phyloP scores from a whole-genome alignment of 2,797 vertebrate species.

The Crotalus adamanteus region DNA sequence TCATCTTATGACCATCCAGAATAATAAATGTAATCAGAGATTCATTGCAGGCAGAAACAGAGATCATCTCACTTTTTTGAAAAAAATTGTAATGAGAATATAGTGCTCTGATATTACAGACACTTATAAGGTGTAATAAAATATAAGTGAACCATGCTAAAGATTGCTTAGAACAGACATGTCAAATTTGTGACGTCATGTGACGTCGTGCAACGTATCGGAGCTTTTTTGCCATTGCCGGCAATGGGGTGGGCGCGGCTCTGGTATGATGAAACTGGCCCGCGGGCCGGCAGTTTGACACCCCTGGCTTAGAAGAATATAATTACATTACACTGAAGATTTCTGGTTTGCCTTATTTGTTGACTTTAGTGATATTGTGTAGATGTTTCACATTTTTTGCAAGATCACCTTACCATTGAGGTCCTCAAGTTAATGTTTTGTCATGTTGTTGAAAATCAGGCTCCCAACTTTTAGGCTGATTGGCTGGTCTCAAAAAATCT shows the following conservation, averaged over 20 bases:
- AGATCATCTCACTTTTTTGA: neutral
- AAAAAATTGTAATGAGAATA: neutral
- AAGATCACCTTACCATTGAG: neutral
- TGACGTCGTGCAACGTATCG: no score
- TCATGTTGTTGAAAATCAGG: neutral
- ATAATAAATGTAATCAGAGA: neutral
- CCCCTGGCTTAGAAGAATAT: neutral
- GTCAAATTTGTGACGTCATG: no score
- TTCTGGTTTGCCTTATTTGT: neutral
- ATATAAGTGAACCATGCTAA: neutral
- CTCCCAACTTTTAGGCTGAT: conserved; percentile 19
- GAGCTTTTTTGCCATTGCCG: no score
- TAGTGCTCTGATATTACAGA: neutral
- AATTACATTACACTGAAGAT: neutral
- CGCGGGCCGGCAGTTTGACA: no score
- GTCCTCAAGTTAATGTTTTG: neutral
- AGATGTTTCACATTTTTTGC: neutral
- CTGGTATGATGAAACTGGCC: no score
- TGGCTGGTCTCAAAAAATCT: neutral
- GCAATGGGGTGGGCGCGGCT: no score
- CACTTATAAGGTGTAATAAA: neutral
- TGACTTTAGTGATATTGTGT: neutral
- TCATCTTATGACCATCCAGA: neutral
- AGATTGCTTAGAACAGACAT: neutral
- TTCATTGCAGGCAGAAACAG: neutral